Base-by-base conservation (phyloP, 2,113 vertebrate species). In the Manacus vitellinus region DNA sequence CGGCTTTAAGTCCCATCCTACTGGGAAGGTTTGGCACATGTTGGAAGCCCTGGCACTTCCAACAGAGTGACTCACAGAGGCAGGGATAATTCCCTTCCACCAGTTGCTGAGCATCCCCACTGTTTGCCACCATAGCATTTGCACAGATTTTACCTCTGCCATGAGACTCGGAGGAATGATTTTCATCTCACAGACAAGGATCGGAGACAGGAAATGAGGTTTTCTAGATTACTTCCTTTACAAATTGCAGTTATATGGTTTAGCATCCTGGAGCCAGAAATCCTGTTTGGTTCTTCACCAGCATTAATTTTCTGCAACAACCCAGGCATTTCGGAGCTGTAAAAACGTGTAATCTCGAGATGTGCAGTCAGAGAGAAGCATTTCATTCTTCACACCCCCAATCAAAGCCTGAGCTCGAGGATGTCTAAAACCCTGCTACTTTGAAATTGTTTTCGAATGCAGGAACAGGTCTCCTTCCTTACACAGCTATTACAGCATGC, bases 151-250 rank as follows among this genome's bases (percentile, higher is more conserved):
- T 18, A 17, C 43, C 22, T 61, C 68, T 24, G 46, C 31, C 52
- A 0, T 3, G 39, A 61, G 68, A 37, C 28, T 10, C 0, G 0
- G 37, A 49, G 35, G 27, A 33, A 28, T 14, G 9, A 49, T 68
- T 67, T 67, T 16, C 31, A 37, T 39, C 47, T 78, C 27, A 6
- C 20, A 33, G 61, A 44, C 27, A 39, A 33, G 27, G 19, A 74
- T 55, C 35, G 1, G 9, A 39, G 43, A 24, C 33, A 79, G 30
- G 23, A 39, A 78, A 49, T 17, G 35, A 52, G 52, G 44, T 25
- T 23, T 13, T 37, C 52, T 20, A 4, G 16, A 28, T 22, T n/a
- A 20, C 6, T 66, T 54, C 4, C 59, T 83, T 47, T 51, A 25
- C n/a, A 55, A 61, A 39, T 22, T 17, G 9, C 28, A 31, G 10